phyloP scores from a whole-genome alignment of 2,113 vertebrate genomes.

The Scartelaos histophorus region DNA sequence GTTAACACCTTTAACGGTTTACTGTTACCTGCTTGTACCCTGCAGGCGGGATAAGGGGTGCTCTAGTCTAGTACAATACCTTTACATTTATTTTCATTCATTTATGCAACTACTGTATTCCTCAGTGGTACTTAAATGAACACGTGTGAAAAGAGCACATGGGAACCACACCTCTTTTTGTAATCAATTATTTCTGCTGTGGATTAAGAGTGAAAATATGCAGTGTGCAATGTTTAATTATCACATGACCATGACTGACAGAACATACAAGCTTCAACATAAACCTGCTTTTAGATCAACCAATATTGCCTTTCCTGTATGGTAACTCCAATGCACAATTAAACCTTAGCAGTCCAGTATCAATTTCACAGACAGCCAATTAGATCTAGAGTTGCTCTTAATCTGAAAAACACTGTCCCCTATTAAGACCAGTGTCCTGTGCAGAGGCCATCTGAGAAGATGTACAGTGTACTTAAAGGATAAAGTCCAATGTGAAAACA shows the following conservation, averaged over 20 bases:
- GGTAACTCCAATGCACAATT: conserved; percentile 27
- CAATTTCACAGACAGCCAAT: conserved; percentile 33
- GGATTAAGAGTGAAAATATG: neutral
- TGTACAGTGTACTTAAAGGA: neutral
- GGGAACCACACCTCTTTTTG: no score
- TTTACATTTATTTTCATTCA: neutral
- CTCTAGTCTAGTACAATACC: neutral
- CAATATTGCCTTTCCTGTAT: conserved; percentile 38
- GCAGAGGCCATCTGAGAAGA: conserved; percentile 6
- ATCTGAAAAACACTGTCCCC: conserved; percentile 12
- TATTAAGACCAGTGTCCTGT: neutral
- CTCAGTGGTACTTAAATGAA: neutral
- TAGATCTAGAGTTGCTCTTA: conserved; percentile 2
- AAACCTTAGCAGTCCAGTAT: conserved; percentile 37
- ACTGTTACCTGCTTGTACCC: conserved; percentile 66
- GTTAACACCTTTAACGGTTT: conserved; percentile 72
- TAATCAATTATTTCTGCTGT: neutral
- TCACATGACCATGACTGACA: conserved; percentile 3
- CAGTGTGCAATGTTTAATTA: neutral
- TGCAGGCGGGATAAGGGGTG: conserved; percentile 11
- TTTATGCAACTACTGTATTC: neutral
- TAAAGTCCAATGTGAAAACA: neutral
- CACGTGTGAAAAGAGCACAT: no score
- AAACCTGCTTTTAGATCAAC: conserved; percentile 26
- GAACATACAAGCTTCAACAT: conserved; percentile 21